phyloP scores from a whole-genome alignment of 2,113 vertebrate genomes.

The Microtus ochrogaster region DNA sequence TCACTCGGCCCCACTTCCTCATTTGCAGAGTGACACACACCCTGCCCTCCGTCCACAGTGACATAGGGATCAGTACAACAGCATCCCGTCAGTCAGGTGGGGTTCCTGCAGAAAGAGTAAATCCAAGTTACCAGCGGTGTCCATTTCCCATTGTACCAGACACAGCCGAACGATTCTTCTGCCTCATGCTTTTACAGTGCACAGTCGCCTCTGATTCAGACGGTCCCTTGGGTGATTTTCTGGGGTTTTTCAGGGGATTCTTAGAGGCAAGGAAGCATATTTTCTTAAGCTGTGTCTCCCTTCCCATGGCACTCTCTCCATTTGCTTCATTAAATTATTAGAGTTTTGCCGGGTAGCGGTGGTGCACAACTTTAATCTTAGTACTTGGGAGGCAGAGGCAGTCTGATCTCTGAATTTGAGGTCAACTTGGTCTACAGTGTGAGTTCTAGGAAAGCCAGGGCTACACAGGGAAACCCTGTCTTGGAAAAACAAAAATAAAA shows the following conservation, averaged over 20 bases:
- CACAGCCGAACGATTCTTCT: not conserved
- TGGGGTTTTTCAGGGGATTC: not conserved
- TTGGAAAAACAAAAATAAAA: not conserved
- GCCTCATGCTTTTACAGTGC: not conserved
- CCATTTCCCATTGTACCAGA: not conserved
- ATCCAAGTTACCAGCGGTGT: rapidly evolving
- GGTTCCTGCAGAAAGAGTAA: not conserved
- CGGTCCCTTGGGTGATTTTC: not conserved
- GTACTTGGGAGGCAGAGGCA: not conserved
- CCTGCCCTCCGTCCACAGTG: not conserved
- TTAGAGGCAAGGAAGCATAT: not conserved
- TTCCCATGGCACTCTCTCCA: not conserved
- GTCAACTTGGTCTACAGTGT: not conserved
- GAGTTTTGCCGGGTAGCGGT: too few relatives aligned
- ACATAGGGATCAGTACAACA: not conserved
- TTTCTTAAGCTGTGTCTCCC: not conserved
- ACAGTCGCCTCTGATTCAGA: not conserved
- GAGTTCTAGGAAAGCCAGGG: not conserved
- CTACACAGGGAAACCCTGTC: not conserved
- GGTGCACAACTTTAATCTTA: not conserved
- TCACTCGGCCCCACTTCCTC: not conserved
- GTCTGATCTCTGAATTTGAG: not conserved
- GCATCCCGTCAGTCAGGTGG: not conserved
- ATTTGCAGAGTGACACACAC: rapidly evolving
- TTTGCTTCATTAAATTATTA: not conserved